Conservation (phyloP, 1,140 invertebrate species). For the Conus betulinus region DNA sequence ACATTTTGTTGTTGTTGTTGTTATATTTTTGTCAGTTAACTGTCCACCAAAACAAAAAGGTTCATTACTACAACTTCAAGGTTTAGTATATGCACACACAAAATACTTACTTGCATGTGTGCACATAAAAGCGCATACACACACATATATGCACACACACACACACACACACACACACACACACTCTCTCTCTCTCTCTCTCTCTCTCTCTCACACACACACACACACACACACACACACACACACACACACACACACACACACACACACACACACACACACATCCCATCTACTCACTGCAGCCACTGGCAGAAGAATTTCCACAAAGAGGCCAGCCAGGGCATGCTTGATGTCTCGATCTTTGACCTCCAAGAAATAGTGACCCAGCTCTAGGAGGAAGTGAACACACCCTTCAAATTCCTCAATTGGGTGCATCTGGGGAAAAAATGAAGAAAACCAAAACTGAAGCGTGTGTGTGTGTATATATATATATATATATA, state of each 20-base stretch:
- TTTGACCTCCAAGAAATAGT: constrained; percentile 97
- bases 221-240: too few relatives aligned
- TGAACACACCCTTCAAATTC: constrained; percentile 99
- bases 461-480: too few relatives aligned
- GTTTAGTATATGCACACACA: not conserved
- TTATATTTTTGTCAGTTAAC: too few relatives aligned
- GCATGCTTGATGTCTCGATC: constrained; percentile 99
- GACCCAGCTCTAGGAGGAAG: constrained; percentile 98
- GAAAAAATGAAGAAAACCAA: constrained; percentile 23
- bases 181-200: too few relatives aligned
- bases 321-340: constrained; percentile 97
- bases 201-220: too few relatives aligned
- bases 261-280: not conserved
- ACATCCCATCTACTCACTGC: constrained; percentile 82
- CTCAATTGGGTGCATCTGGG: constrained; percentile 98
- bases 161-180: too few relatives aligned
- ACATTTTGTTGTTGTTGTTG: too few relatives aligned
- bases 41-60: too few relatives aligned
- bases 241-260: not conserved
- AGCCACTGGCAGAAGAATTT: constrained; percentile 98
- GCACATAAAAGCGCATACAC: not conserved
- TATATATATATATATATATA: too few relatives aligned
- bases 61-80: too few relatives aligned
- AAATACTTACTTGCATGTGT: not conserved
- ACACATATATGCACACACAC: too few relatives aligned